Evolutionary conservation across 2,888 invertebrate species (phyloP).

Genomic region (Drosophila anceps): DNA sequence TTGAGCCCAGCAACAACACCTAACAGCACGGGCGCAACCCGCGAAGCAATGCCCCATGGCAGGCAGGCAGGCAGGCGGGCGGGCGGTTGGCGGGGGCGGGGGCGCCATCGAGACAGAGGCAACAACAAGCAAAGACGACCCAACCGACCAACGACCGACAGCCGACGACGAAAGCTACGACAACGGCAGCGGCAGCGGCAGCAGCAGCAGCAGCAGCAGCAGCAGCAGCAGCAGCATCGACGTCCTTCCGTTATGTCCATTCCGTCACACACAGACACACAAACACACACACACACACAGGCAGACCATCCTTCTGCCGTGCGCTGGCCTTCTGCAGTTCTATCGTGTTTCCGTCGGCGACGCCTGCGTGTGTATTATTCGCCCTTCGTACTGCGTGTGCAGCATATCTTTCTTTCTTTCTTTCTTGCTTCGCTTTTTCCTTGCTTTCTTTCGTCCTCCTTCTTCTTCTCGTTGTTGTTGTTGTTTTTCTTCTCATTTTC

Average conservation of each 20-base stretch:
- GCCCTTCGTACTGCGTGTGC: conserved; percentile 29
- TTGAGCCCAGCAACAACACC: neutral
- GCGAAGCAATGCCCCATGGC: neutral
- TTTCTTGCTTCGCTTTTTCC: too few relatives aligned
- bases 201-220: conserved; percentile 11
- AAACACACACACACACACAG: neutral
- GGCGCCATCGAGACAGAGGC: conserved; percentile 14
- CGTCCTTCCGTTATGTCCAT: conserved; percentile 55
- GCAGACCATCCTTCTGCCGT: neutral
- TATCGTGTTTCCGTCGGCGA: conserved; percentile 36
- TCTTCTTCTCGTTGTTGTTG: neutral
- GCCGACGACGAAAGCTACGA: conserved; percentile 13
- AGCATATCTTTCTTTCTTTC: conserved; percentile 10
- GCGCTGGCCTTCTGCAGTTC: conserved; percentile 18
- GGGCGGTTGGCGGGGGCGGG: neutral
- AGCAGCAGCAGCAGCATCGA: conserved; percentile 20
- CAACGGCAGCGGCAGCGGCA: conserved; percentile 10
- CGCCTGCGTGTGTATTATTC: conserved; percentile 56
- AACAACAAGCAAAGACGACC: conserved; percentile 31
- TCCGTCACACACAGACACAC: conserved; percentile 4
- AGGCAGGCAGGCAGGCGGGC: too few relatives aligned
- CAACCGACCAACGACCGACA: conserved; percentile 21
- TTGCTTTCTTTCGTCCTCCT: neutral
- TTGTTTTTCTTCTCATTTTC: conserved; percentile 12
- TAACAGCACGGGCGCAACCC: conserved; percentile 1